Conservation (phyloP, 2,113 vertebrate genomes). For the Melanerpes aurifrons region DNA sequence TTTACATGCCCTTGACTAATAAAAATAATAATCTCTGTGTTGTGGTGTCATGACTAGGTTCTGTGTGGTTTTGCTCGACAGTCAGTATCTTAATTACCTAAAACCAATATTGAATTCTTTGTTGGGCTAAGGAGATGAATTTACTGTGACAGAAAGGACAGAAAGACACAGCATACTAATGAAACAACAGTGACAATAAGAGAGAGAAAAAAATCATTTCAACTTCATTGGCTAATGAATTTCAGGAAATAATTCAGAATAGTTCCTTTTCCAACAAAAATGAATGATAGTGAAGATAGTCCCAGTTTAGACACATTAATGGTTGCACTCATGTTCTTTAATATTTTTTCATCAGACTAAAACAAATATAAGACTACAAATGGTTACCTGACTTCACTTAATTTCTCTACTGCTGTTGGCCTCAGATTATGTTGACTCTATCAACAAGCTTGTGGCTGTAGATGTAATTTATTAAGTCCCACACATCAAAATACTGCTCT, state of each 20-base stretch:
- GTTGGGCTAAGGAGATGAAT: conserved; percentile 19
- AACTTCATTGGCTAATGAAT: conserved; percentile 16
- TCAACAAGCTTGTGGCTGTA: conserved; percentile 30
- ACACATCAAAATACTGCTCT: conserved; percentile 36
- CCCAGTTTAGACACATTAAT: not conserved
- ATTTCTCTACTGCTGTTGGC: conserved; percentile 17
- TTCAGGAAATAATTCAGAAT: conserved; percentile 48
- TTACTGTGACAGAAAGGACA: conserved; percentile 42
- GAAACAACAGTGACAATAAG: conserved; percentile 38
- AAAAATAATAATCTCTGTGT: not conserved
- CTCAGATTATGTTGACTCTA: conserved; percentile 26
- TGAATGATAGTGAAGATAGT: conserved; percentile 44
- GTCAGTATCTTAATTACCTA: not conserved
- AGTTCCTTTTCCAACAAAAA: conserved; percentile 59
- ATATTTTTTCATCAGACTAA: conserved; percentile 25
- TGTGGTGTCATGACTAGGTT: not conserved
- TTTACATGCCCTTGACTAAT: not conserved
- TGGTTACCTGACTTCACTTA: not conserved
- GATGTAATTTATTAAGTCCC: conserved; percentile 36
- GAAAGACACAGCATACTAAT: conserved; percentile 40
- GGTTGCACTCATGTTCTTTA: conserved; percentile 25
- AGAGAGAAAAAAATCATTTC: conserved; percentile 33
- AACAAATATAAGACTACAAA: conserved; percentile 27
- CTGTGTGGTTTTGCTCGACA: not conserved
- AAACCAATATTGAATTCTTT: conserved; percentile 4